Evolutionary conservation across 2,797 vertebrate genomes (phyloP).

Genomic region (Rhabdophis nuchalis): DNA sequence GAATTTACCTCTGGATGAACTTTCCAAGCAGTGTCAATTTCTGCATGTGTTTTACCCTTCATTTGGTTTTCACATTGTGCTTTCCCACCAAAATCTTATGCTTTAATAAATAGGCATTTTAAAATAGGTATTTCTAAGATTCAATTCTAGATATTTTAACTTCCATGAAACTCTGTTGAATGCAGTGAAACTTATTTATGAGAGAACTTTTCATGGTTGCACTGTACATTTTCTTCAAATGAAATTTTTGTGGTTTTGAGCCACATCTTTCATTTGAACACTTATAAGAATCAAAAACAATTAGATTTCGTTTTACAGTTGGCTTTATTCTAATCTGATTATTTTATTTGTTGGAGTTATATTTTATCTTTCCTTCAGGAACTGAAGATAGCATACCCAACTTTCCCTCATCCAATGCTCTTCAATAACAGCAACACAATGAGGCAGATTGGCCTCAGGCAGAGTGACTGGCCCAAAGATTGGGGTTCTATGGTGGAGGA

Average conservation of each 20-base stretch:
- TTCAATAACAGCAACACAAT: not conserved
- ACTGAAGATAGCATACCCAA: not conserved
- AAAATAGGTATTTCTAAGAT: not conserved
- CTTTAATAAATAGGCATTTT: not conserved
- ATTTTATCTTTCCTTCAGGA: not conserved
- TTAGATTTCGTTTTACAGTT: not conserved
- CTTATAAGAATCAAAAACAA: not conserved
- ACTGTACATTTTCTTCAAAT: not conserved
- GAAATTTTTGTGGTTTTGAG: not conserved
- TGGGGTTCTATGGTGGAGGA: not conserved
- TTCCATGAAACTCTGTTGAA: not conserved
- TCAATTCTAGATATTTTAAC: not conserved
- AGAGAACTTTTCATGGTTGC: not conserved
- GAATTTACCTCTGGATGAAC: not conserved
- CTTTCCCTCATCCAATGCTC: not conserved
- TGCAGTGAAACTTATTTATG: not conserved
- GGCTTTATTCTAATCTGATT: not conserved
- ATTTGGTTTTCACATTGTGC: not conserved
- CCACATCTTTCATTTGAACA: not conserved
- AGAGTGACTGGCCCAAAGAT: not conserved
- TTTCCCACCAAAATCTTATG: not conserved
- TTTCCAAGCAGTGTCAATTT: not conserved
- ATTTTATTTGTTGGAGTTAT: not conserved
- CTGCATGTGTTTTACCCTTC: not conserved
- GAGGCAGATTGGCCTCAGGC: not conserved